Conservation (phyloP, 2,113 vertebrate genomes). For the Xiphophorus hellerii region DNA sequence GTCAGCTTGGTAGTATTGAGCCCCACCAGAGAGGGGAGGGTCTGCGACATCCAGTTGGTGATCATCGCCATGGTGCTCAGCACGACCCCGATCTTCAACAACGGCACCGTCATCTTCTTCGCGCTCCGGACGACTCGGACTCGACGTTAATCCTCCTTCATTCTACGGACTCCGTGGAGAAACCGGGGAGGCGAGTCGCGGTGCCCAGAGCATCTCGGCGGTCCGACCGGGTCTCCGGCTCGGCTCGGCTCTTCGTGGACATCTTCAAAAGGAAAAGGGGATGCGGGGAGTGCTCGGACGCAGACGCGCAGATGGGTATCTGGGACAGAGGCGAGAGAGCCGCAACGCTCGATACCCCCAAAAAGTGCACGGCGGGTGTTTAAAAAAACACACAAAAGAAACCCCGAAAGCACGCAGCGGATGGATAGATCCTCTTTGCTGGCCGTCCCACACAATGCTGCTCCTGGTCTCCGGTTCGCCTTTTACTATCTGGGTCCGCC, state of each 20-base stretch:
- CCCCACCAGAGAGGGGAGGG: constrained; percentile 94
- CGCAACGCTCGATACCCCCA: constrained; percentile 12
- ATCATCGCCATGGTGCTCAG: constrained; percentile 99
- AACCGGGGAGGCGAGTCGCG: constrained; percentile 77
- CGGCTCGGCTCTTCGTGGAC: constrained; percentile 68
- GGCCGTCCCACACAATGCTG: constrained; percentile 64
- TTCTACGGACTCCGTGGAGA: constrained; percentile 82
- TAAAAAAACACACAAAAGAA: background rate
- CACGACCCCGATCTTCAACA: constrained; percentile 97
- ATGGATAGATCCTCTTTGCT: constrained; percentile 43
- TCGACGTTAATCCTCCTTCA: constrained; percentile 80
- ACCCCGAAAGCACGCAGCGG: background rate
- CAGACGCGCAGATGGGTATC: background rate
- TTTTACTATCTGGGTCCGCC: constrained; percentile 73
- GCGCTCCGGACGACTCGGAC: constrained; percentile 64
- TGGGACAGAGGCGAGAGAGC: background rate
- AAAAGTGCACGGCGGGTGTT: background rate
- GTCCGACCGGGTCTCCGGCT: constrained; percentile 73
- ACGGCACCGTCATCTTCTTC: constrained; percentile 90
- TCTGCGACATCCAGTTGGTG: constrained; percentile 99
- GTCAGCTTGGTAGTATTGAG: constrained; percentile 93
- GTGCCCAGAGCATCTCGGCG: constrained; percentile 68
- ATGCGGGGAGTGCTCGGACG: constrained; percentile 28
- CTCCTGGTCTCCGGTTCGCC: constrained; percentile 40
- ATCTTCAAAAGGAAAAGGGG: constrained; percentile 57